Evolutionary conservation across 1,140 invertebrate species (phyloP), one percentile per base, ranked within the genome.

Genomic region (Camponotus floridanus): DNA sequence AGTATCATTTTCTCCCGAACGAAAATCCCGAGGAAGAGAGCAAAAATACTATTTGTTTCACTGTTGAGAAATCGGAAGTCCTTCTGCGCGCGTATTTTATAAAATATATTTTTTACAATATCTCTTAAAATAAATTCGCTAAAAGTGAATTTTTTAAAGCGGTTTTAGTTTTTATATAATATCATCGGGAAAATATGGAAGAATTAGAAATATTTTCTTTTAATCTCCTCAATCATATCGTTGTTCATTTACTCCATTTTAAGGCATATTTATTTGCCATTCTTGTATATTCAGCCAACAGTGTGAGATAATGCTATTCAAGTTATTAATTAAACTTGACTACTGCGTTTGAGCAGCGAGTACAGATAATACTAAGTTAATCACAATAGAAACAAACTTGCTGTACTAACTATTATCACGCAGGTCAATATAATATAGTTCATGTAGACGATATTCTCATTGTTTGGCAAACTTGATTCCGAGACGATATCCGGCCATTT

Each of bases 371-470:
- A 67, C 7, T 67, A 71, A 59, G 55, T 42, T 81, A 59, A 45
- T 59, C 1, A 81, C 36, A 45, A 61, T 59, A 42, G 18, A 36
- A 39, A 21, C 61, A 79, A 42, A 81, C 39, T 81, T 71, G 39
- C 18, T 15, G 3, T 26, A 26, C 26, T 26, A 26, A 26, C 5
- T 48, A 48, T 42, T 51, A n/a, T 26, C 7, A 48, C 15, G 9
- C n/a, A 73, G 48, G 18, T 55, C 8, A 73, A 48, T 26, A 68
- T 48, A 2, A 59, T n/a, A 18, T n/a, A 57, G 18, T 59, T 26
- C 39, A 11, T 8, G 6, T 68, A n/a, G 7, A 6, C 5, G 13
- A 45, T 51, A 13, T 48, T 13, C 11, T 48, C 45, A 48, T 51
- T 45, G 11, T 11, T 45, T 11, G 42, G 64, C 64, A 33, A 65